Base-by-base conservation (phyloP, 1,140 invertebrate genomes). In the Aleiodes sp. region DNA sequence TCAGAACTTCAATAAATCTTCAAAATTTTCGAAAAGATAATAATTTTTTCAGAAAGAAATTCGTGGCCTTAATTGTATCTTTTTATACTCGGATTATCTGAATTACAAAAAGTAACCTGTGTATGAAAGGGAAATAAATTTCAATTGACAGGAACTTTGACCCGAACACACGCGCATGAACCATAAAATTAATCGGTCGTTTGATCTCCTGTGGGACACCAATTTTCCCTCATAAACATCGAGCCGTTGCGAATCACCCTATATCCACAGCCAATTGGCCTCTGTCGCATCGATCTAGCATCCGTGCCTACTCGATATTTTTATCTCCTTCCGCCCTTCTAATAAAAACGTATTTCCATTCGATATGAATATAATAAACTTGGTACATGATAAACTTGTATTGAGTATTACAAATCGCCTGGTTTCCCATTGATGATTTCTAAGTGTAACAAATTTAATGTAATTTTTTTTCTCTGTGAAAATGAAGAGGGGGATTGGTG, bases 191-290 rank as follows among this genome's bases (percentile, higher is more conserved):
- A 72, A 80, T 81, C 77, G 71, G 14, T 19, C 56, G 37, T 77
- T 77, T 71, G 70, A 80, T 80, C 73, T 79, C 37, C 67, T 60
- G 19, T 60, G n/a, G 73, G 56, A 65, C 70, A 78, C 78, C 73
- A 76, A 75, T 79, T 79, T 71, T 67, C 75, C 75, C 67, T 69
- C 67, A 52, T 69, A 69, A 69, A 62, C 37, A 52, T 14, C 28
- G 35, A 35, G 52, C 62, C 61, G 62, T 70, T 59, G 56, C 68
- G 43, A 70, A 70, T 70, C 62, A 70, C 62, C 62, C 68, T 64
- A 60, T 39, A 52, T 56, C 10, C 33, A 57, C 39, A 29, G 62
- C n/a, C 33, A 65, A 39, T 65, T 46, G 26, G 7, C n/a, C n/a
- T n/a, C n/a, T n/a, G n/a, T n/a, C n/a, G n/a, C n/a, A n/a, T n/a